Conservation (phyloP, 1,140 invertebrate species). For the Hypsibius dujardini region DNA sequence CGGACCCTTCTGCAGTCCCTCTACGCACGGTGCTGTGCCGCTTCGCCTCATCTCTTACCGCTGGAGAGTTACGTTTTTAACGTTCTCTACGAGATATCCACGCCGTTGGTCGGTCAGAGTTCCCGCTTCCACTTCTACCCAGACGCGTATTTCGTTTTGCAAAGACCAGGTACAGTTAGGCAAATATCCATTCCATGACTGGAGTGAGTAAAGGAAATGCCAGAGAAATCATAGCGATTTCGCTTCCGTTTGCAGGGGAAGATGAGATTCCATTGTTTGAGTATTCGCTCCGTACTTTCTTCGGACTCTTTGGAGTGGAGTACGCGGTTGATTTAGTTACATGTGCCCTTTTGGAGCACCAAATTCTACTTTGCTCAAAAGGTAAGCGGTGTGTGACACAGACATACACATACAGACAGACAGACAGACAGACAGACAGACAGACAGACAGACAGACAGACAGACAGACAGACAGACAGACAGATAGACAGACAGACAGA, state of each 20-base stretch:
- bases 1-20: constrained; percentile 40
- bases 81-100: constrained; percentile 74
- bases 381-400: constrained; percentile 38
- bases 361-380: constrained; percentile 75
- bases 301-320: constrained; percentile 63
- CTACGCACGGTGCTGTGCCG: constrained; percentile 26
- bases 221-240: background rate
- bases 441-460: too few relatives aligned
- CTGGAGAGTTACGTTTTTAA: constrained; percentile 88
- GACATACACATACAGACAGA: too few relatives aligned
- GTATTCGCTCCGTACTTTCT: constrained; percentile 70
- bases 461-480: too few relatives aligned
- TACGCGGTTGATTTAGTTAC: constrained; percentile 81
- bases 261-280: constrained; percentile 80
- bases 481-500: too few relatives aligned
- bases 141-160: constrained; percentile 37
- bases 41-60: constrained; percentile 35
- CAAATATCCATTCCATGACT: too few relatives aligned
- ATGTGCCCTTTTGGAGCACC: constrained; percentile 85
- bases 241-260: constrained; percentile 30
- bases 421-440: too few relatives aligned
- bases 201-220: too few relatives aligned
- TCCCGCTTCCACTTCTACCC: constrained; percentile 50
- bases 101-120: constrained; percentile 67
- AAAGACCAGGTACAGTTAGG: constrained; percentile 33